phyloP scores from a whole-genome alignment of 1,140 invertebrate genomes.

The Samia ricini region DNA sequence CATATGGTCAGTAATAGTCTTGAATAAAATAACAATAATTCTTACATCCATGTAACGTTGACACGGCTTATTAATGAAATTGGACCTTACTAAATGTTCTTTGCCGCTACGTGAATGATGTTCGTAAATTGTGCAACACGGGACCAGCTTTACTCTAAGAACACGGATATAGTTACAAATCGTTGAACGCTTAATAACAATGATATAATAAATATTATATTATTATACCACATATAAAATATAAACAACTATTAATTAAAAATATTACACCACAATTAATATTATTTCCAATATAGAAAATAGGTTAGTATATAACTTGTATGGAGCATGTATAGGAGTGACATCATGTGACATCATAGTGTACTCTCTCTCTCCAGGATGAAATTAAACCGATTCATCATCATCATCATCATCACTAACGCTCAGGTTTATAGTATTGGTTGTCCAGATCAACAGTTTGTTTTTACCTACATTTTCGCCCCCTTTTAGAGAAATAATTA shows the following conservation, averaged over 20 bases:
- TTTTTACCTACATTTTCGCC: no score
- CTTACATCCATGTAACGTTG: conserved; percentile 23
- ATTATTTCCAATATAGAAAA: no score
- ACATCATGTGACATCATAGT: no score
- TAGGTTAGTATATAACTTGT: no score
- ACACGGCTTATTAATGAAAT: conserved; percentile 42
- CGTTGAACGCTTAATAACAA: conserved; percentile 7
- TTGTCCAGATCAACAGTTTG: no score
- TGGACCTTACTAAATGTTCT: conserved; percentile 29
- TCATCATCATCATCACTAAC: no score
- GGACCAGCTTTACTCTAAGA: conserved; percentile 35
- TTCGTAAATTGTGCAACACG: conserved; percentile 51
- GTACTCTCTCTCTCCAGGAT: no score
- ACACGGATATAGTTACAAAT: conserved; percentile 55
- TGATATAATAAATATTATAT: not conserved
- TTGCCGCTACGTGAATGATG: conserved; percentile 29
- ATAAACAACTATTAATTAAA: not conserved
- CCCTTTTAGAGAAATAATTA: no score
- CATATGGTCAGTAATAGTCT: not conserved
- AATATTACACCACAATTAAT: not conserved
- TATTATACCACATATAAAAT: not conserved
- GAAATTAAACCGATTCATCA: no score
- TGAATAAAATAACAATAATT: not conserved
- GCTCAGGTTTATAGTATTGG: no score
- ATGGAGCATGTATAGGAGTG: no score